Evolutionary conservation across 1,140 invertebrate genomes (phyloP).

Genomic region (Drosophila varians): DNA sequence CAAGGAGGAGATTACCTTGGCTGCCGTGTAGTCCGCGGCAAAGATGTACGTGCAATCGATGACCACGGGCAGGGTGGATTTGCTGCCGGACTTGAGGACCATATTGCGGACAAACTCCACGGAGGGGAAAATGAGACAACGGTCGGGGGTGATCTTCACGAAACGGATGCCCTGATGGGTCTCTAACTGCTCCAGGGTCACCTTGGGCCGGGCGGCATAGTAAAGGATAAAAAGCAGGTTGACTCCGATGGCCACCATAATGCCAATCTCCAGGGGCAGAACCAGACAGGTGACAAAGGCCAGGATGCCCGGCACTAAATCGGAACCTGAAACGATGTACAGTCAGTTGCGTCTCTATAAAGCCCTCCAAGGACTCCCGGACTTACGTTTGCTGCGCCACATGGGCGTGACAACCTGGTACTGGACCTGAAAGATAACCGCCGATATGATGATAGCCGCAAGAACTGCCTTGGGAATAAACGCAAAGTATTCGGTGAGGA

Average conservation of each 20-base stretch:
- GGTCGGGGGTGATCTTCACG: slow-evolving; percentile 91
- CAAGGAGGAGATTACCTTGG: slow-evolving; percentile 88
- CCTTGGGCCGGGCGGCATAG: slow-evolving; percentile 94
- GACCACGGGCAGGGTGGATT: slow-evolving; percentile 89
- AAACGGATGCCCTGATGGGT: slow-evolving; percentile 88
- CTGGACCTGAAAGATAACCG: slow-evolving; percentile 93
- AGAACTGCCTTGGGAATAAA: slow-evolving; percentile 92
- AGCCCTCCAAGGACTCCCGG: background rate
- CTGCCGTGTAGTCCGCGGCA: slow-evolving; percentile 92
- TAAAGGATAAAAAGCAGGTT: slow-evolving; percentile 95
- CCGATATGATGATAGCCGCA: slow-evolving; percentile 92
- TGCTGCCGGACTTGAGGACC: slow-evolving; percentile 90
- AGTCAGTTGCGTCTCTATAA: background rate
- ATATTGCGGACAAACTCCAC: slow-evolving; percentile 93
- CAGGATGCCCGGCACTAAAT: slow-evolving; percentile 92
- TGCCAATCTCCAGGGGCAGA: slow-evolving; percentile 94
- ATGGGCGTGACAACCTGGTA: slow-evolving; percentile 90
- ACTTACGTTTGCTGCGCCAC: slow-evolving; percentile 91
- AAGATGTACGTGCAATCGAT: slow-evolving; percentile 93
- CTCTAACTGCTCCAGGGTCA: slow-evolving; percentile 89
- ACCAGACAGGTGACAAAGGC: slow-evolving; percentile 94
- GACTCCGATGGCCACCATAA: slow-evolving; percentile 93
- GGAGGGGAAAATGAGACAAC: slow-evolving; percentile 94
- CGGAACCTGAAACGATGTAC: slow-evolving; percentile 87
- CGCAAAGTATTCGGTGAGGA: slow-evolving; percentile 91